phyloP scores from a whole-genome alignment of 2,113 vertebrate genomes.

The Anolis sagrei region DNA sequence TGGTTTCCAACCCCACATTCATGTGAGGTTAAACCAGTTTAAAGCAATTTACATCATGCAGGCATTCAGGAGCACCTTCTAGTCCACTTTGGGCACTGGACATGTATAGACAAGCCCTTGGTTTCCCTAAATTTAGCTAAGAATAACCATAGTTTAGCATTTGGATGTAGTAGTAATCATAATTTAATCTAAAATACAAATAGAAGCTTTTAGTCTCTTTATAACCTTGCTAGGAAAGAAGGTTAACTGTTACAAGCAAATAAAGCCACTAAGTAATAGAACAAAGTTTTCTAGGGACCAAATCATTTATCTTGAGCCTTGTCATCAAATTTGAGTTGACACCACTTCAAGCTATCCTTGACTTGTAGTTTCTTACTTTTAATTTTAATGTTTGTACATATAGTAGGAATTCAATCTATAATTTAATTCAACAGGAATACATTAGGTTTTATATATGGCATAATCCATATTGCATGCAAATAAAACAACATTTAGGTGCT shows the following conservation, averaged over 20 bases:
- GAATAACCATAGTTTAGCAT: not conserved
- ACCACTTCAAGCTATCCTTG: slow-evolving; percentile 4
- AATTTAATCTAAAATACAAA: not conserved
- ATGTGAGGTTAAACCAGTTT: too few species aligned
- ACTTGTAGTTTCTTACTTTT: slow-evolving; percentile 20
- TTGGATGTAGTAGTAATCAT: not conserved
- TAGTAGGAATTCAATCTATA: not conserved
- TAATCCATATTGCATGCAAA: not conserved
- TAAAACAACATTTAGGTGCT: slow-evolving; percentile 6
- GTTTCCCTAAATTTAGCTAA: not conserved
- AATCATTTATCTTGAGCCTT: slow-evolving; percentile 1
- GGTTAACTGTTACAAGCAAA: not conserved
- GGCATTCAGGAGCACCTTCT: too few species aligned
- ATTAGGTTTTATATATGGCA: slow-evolving; percentile 10
- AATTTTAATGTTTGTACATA: slow-evolving; percentile 16
- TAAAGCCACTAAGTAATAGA: slow-evolving; percentile 25
- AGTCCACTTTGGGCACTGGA: too few species aligned
- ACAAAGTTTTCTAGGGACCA: not conserved
- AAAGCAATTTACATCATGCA: too few species aligned
- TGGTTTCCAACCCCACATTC: too few species aligned
- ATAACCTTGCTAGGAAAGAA: not conserved
- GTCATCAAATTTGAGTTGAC: not conserved
- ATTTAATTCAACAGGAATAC: slow-evolving; percentile 7
- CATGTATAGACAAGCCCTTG: not conserved
- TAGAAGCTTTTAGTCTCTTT: not conserved